Base-by-base conservation (phyloP, 2,797 vertebrate genomes). In the Potorous gilbertii region DNA sequence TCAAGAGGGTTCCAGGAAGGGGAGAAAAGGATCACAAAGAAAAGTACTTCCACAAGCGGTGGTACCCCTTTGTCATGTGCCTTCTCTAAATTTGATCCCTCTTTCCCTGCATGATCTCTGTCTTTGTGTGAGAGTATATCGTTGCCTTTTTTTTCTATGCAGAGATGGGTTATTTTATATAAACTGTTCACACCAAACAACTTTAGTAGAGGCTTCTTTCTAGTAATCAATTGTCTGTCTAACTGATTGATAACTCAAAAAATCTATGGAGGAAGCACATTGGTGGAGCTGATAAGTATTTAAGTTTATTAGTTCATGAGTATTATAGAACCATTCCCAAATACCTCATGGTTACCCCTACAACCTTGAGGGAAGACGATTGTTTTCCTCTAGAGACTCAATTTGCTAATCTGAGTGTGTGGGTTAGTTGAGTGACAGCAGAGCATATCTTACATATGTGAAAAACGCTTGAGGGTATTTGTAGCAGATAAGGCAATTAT, bases 371-470 rank as follows among this genome's bases (percentile, higher is more conserved):
- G 74, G 29, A 0, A 81, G 11, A 81, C 2, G 3, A 40, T 40
- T 24, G 40, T 46, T n/a, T 27, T 87, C 40, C 10, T 50, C 40
- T 87, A 46, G 13, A 5, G 3, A 87, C 2, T 4, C 40, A 87
- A 87, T 0, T 27, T 87, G 40, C 40, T 87, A 8, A 3, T 50
- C 74, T 50, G 74, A 87, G 40, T 87, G 52, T 52, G 8, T 87
- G 24, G 40, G 1, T 27, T 87, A 11, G 21, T 0, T 0, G 12
- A 87, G 0, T 46, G 10, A 27, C 1, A 2, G 40, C 9, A 27
- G 2, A 46, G 40, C 11, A 27, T 50, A 46, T 27, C 10, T 2
- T 52, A 52, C 52, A 52, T 6, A 87, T 87, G 9, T 50, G 74
- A 87, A 46, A 87, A 87, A 87, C 8, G 28, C 3, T 87, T 50